A percentile compares a stretch with the other conserved stretches of the same genome.
These are phyloP conservation scores for Aphidoletes aphidimyza DNA, from an alignment of 2,888 invertebrate genomes.

Conservation along the genomic window DNA sequence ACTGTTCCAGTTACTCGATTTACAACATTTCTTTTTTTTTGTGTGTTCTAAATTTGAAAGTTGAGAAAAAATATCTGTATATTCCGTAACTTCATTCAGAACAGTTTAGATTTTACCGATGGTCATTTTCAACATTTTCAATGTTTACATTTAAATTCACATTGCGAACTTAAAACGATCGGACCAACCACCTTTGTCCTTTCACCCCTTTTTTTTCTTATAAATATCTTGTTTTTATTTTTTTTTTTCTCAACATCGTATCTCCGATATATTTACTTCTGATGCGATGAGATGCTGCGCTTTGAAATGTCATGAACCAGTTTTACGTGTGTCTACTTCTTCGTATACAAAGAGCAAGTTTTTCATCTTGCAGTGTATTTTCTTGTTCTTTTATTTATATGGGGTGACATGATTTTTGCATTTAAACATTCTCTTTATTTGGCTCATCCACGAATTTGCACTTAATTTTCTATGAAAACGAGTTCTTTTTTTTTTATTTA, in stretches of 20 bases:
- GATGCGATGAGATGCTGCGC: neutral
- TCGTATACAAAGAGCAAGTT: neutral
- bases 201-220: constrained; percentile 5
- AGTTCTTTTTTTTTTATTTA: constrained; percentile 29
- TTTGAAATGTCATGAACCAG: constrained; percentile 5
- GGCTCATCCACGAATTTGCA: constrained; percentile 39
- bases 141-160: neutral
- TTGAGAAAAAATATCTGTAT: too few species aligned
- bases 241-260: neutral
- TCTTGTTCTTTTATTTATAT: neutral
- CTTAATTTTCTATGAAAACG: constrained; percentile 45
- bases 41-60: neutral
- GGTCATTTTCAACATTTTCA: neutral
- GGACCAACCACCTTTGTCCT: constrained; percentile 29
- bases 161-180: constrained; percentile 27
- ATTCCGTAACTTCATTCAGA: too few species aligned
- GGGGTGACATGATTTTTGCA: constrained; percentile 37
- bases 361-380: neutral
- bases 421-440: constrained; percentile 20
- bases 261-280: neutral
- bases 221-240: neutral
- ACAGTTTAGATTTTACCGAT: too few species aligned
- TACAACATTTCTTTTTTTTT: neutral
- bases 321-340: neutral
- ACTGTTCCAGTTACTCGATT: neutral